A percentile compares a stretch with the other conserved stretches of the same genome.
phyloP scores from a whole-genome alignment of 1,140 invertebrate genomes.

The Diorhabda elongata region DNA sequence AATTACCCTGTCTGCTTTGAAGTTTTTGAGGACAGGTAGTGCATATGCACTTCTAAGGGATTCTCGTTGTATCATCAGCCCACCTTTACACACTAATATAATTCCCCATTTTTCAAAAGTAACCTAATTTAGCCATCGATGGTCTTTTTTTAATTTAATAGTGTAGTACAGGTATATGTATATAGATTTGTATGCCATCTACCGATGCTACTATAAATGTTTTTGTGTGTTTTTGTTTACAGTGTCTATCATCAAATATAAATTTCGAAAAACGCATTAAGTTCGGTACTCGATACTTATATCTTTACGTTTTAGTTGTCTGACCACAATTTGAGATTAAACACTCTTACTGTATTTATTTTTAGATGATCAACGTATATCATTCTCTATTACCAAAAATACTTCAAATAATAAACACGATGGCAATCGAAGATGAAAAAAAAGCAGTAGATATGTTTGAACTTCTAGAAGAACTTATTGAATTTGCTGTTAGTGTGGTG shows the following conservation, averaged over 20 bases:
- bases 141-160: too few species aligned
- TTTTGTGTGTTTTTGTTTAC: too few species aligned
- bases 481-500: slow-evolving; percentile 61
- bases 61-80: too few species aligned
- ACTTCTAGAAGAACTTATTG: slow-evolving; percentile 68
- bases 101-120: too few species aligned
- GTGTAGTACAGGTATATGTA: too few species aligned
- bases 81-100: too few species aligned
- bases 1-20: too few species aligned
- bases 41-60: too few species aligned
- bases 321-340: slow-evolving; percentile 13
- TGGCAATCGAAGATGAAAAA: slow-evolving; percentile 55
- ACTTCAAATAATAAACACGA: slow-evolving; percentile 55
- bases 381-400: slow-evolving; percentile 61
- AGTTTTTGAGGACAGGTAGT: too few species aligned
- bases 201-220: too few species aligned
- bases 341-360: slow-evolving; percentile 17
- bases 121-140: too few species aligned
- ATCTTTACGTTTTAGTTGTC: not conserved
- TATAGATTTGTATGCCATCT: too few species aligned
- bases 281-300: not conserved
- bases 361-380: slow-evolving; percentile 57
- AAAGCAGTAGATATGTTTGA: slow-evolving; percentile 63
- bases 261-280: not conserved
- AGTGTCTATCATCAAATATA: not conserved